Conservation (phyloP, 2,113 vertebrate species). For the Gymnogyps californianus region DNA sequence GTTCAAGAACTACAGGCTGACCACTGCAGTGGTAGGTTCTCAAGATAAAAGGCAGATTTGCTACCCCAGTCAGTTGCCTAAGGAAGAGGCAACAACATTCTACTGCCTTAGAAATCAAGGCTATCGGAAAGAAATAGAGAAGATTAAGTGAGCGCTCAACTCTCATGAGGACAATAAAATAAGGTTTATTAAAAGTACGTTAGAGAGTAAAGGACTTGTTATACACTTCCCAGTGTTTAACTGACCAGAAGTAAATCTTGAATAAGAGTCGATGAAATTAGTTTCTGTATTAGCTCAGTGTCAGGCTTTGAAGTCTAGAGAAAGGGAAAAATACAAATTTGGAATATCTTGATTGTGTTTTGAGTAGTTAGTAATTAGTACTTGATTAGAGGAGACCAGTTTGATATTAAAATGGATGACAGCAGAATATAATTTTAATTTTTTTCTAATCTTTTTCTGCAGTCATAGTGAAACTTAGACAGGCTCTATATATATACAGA, state of each 20-base stretch:
- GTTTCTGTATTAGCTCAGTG: not conserved
- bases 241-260: not conserved
- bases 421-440: not conserved
- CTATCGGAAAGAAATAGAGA: not conserved
- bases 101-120: not conserved
- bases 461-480: not conserved
- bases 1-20: not conserved
- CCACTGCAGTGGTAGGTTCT: too few species aligned
- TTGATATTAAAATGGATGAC: not conserved
- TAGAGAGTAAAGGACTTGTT: not conserved
- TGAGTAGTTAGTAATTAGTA: not conserved
- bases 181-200: not conserved
- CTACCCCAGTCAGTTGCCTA: not conserved
- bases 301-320: not conserved
- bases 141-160: not conserved
- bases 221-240: not conserved
- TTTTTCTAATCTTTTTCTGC: not conserved
- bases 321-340: not conserved
- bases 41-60: not conserved
- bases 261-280: not conserved
- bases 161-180: not conserved
- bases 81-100: not conserved
- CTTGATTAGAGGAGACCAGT: not conserved
- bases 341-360: not conserved
- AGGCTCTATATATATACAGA: not conserved